Evolutionary conservation across 23 tunicate species (phyloP), one percentile per base, ranked within the genome.

Genomic region (Oikopleura vanhoeffeni): DNA sequence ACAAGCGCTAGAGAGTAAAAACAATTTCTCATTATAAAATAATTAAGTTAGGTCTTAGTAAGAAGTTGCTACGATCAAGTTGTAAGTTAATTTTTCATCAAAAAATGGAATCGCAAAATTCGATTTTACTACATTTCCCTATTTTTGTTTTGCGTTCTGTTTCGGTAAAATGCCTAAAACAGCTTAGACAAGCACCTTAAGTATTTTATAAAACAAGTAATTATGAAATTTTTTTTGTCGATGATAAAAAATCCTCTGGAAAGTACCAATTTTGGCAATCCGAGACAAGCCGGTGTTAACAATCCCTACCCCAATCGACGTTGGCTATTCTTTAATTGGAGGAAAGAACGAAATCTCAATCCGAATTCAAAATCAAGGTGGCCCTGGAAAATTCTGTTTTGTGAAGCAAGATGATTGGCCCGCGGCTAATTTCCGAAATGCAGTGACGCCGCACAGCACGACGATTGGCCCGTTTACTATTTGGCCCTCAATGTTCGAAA

Each of bases 351-450:
- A 77, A 2, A 83, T 60, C 4, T 88, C 86, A 41, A 57, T 89
- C 39, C 76, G 84, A 40, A 41, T 92, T 49, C 89, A 89, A 39
- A 92, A 92, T 41, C 2, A 86, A 30, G 97, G 97, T 33, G 97
- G 97, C 40, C 85, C 41, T 76, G 97, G 97, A 76, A 84, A 90
- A 42, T 92, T 92, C 83, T 92, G 97, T 49, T 76, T 92, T 39
- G 30, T 92, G 76, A 90, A 87, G 40, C 86, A 85, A 33, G 30
- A 87, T 0, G 84, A 88, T 39, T 92, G 97, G 97, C 97, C 97
- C 28, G 92, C 92, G 67, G 90, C 97, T 57, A 92, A 92, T 67
- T 89, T 89, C 77, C 89, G 60, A 49, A 8, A 49, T 8, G 8
- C 60, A 18, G 8, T 49, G 18, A 8, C 8, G 60, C 18, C 60